Percentiles rank a stretch among this genome's conserved stretches.
Evolutionary conservation across 2,888 invertebrate species (phyloP).

Genomic region (Phaonia tiefii): DNA sequence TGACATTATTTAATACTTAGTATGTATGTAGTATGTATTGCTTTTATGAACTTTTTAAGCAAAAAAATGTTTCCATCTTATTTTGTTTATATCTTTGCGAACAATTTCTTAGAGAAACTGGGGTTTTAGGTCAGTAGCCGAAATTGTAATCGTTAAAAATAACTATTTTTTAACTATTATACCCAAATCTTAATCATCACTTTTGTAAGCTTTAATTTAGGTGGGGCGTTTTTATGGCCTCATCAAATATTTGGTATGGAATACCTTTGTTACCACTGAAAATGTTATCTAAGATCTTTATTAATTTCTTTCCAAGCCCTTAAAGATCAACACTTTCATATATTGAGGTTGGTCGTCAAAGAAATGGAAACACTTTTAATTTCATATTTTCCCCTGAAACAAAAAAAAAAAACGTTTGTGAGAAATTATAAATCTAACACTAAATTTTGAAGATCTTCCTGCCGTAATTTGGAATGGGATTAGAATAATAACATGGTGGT

Average conservation of each 20-base stretch:
- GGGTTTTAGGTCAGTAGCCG: too few relatives aligned
- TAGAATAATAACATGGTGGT: neutral
- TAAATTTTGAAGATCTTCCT: slow-evolving; percentile 18
- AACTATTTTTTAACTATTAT: too few relatives aligned
- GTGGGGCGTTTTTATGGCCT: neutral
- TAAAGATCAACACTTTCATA: slow-evolving; percentile 4
- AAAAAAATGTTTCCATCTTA: too few relatives aligned
- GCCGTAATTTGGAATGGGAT: neutral
- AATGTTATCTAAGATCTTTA: slow-evolving; percentile 11
- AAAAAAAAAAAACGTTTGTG: neutral
- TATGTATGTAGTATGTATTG: too few relatives aligned
- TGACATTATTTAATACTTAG: too few relatives aligned
- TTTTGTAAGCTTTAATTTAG: neutral
- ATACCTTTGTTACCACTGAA: neutral
- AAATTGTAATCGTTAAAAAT: too few relatives aligned
- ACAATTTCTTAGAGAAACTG: too few relatives aligned
- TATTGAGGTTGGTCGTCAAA: neutral
- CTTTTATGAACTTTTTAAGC: too few relatives aligned
- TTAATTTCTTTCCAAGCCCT: neutral
- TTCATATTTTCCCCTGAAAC: neutral
- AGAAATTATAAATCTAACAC: neutral
- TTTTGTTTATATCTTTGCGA: too few relatives aligned
- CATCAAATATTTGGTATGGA: neutral
- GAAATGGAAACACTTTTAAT: slow-evolving; percentile 18
- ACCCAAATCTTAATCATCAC: too few relatives aligned